phyloP scores from a whole-genome alignment of 2,113 vertebrate species.

The Agelaius tricolor region DNA sequence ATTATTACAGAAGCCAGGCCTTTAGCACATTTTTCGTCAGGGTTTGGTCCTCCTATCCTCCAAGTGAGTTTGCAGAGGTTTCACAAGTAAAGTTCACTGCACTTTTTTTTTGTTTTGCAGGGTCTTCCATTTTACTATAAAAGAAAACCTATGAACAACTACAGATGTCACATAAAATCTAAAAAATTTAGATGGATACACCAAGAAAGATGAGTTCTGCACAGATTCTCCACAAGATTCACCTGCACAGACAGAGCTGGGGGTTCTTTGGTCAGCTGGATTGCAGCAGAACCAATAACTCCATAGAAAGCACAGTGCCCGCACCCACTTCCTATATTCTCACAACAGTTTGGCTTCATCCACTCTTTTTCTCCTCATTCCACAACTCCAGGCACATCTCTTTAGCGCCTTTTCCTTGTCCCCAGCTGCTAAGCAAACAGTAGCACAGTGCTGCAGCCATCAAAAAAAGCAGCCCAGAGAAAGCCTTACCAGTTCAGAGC shows the following conservation, averaged over 20 bases:
- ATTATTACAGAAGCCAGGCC: conserved; percentile 53
- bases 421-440: not conserved
- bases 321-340: not conserved
- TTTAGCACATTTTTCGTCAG: conserved; percentile 45
- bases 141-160: not conserved
- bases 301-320: not conserved
- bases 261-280: not conserved
- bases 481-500: not conserved
- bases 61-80: not conserved
- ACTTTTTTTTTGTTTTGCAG: not conserved
- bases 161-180: not conserved
- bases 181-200: not conserved
- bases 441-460: not conserved
- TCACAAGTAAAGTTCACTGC: not conserved
- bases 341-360: not conserved
- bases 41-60: conserved; percentile 28
- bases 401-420: not conserved
- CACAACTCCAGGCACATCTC: not conserved
- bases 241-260: not conserved
- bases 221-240: not conserved
- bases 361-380: not conserved
- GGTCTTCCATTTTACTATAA: not conserved
- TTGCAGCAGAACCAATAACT: not conserved
- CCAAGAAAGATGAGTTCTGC: not conserved
- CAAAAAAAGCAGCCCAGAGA: not conserved